Evolutionary conservation across 1,140 invertebrate species (phyloP).

Genomic region (Trichonephila clavipes): DNA sequence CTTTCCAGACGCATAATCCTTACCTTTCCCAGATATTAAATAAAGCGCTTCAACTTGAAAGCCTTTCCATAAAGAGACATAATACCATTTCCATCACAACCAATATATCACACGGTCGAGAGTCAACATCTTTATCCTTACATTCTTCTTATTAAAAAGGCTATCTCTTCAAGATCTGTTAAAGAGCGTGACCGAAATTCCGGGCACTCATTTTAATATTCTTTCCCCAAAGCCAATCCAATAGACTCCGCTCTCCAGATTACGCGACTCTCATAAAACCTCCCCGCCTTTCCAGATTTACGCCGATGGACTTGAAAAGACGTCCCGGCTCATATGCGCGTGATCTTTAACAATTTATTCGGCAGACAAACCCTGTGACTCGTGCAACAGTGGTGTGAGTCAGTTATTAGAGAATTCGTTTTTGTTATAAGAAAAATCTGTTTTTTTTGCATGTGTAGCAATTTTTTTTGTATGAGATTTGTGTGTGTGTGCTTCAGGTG

Average conservation of each 20-base stretch:
- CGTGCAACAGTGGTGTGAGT: background rate
- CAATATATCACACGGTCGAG: background rate
- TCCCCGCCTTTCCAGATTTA: constrained; percentile 49
- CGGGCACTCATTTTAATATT: constrained; percentile 28
- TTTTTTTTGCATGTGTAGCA: no score
- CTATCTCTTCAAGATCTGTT: constrained; percentile 51
- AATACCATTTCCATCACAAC: background rate
- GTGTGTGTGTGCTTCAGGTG: no score
- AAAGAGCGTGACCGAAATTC: constrained; percentile 35
- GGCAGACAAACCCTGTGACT: background rate
- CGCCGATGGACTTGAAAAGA: constrained; percentile 64
- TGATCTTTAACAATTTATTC: constrained; percentile 56
- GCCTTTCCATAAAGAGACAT: constrained; percentile 13
- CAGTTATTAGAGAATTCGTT: background rate
- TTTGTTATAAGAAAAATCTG: background rate
- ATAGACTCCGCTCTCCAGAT: background rate
- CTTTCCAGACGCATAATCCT: background rate
- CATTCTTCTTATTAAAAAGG: constrained; percentile 56
- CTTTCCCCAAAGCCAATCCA: constrained; percentile 36
- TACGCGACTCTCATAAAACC: constrained; percentile 32
- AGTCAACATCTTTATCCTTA: constrained; percentile 40
- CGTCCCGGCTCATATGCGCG: constrained; percentile 35
- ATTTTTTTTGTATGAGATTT: no score
- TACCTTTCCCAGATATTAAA: background rate
- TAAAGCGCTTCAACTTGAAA: background rate